Percentiles rank a stretch among this genome's conserved stretches.
phyloP scores from a whole-genome alignment of 2,888 invertebrate species.

The Drosophila kanekoi region DNA sequence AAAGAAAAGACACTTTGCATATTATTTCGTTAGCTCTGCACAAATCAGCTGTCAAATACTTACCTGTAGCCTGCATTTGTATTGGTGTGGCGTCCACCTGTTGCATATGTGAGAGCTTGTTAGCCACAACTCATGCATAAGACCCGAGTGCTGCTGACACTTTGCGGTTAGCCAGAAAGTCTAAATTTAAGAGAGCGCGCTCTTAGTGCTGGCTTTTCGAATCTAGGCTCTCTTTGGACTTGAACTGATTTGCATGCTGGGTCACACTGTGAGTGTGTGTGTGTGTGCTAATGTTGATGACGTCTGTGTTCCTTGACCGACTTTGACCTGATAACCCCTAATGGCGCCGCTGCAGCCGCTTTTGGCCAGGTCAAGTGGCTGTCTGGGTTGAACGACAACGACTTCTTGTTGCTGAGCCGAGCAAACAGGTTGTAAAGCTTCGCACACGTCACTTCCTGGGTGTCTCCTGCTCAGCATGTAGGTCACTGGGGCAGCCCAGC shows the following conservation, averaged over 20 bases:
- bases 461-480: slow-evolving; percentile 9
- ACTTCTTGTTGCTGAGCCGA: background rate
- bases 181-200: background rate
- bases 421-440: slow-evolving; percentile 53
- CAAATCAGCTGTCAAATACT: too few relatives aligned
- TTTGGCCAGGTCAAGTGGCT: background rate
- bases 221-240: background rate
- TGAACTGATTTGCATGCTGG: background rate
- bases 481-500: slow-evolving; percentile 39
- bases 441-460: background rate
- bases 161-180: background rate
- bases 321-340: slow-evolving; percentile 25
- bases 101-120: background rate
- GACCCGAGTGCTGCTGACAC: too few relatives aligned
- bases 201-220: background rate
- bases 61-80: too few relatives aligned
- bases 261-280: too few relatives aligned
- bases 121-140: background rate
- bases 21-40: too few relatives aligned
- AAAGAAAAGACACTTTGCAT: too few relatives aligned
- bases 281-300: slow-evolving; percentile 2
- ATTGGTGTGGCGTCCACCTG: background rate
- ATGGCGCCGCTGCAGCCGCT: background rate
- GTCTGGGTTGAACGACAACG: background rate
- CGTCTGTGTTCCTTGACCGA: background rate